Conservation (phyloP, 2,113 vertebrate genomes). For the Sialia sialis region DNA sequence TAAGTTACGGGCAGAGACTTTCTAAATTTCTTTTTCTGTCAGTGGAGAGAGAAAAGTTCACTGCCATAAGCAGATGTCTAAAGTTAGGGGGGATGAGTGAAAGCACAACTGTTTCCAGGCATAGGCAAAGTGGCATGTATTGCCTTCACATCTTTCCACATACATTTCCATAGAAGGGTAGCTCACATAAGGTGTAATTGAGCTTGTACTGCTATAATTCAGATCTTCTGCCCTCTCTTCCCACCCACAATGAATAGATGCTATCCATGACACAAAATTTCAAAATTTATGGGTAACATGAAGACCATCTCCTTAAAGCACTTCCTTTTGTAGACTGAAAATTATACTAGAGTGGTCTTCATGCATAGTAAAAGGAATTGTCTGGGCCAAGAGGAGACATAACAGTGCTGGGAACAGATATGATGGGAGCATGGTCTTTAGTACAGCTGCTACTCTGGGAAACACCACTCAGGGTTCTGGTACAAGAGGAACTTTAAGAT, state of each 20-base stretch:
- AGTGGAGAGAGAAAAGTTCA: not conserved
- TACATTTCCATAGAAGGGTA: not conserved
- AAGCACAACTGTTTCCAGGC: not conserved
- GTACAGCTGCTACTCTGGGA: not conserved
- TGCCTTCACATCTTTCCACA: not conserved
- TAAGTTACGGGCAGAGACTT: not conserved
- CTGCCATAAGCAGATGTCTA: not conserved
- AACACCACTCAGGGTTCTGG: not conserved
- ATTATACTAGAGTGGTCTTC: not conserved
- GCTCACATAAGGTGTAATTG: not conserved
- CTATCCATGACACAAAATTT: not conserved
- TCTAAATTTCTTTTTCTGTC: not conserved
- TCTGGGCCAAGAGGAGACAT: not conserved
- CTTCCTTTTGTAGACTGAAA: not conserved
- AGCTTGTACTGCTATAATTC: not conserved
- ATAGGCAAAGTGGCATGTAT: not conserved
- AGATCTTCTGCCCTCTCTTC: fast-evolving
- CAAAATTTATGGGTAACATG: not conserved
- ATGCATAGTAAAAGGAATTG: not conserved
- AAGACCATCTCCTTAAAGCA: not conserved
- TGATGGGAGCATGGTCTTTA: not conserved
- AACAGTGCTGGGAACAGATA: not conserved
- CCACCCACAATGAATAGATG: not conserved
- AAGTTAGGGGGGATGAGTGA: not conserved
- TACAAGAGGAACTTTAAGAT: not conserved